A percentile compares a stretch with the other conserved stretches of the same genome.
Evolutionary conservation across 2,113 vertebrate genomes (phyloP).

Genomic region (Cercopithecus mona): DNA sequence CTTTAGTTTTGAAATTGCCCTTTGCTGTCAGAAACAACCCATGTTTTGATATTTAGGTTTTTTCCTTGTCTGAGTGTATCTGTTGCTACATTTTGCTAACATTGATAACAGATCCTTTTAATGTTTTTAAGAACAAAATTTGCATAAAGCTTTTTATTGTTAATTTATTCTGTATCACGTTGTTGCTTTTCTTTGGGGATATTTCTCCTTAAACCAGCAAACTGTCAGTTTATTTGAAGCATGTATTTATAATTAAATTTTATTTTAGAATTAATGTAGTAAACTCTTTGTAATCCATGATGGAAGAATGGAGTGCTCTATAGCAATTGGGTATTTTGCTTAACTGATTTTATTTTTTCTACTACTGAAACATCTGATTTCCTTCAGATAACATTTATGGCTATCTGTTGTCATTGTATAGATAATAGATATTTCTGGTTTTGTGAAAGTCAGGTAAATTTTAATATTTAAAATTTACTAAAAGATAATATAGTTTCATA

Average conservation of each 20-base stretch:
- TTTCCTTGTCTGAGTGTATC: neutral
- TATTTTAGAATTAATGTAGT: constrained; percentile 38
- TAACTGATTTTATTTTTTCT: constrained; percentile 10
- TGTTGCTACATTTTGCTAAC: neutral
- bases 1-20: constrained; percentile 46
- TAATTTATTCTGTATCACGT: neutral
- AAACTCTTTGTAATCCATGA: neutral
- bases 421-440: neutral
- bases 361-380: neutral
- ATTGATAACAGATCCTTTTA: constrained; percentile 7
- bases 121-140: neutral
- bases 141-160: neutral
- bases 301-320: neutral
- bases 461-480: constrained; percentile 41
- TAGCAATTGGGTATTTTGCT: constrained; percentile 10
- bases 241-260: neutral
- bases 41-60: constrained; percentile 28
- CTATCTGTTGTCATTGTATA: neutral
- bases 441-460: neutral
- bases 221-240: constrained; percentile 37
- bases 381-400: neutral
- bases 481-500: constrained; percentile 35
- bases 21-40: constrained; percentile 42
- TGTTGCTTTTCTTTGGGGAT: constrained; percentile 20
- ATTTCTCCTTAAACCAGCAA: neutral